Evolutionary conservation across 2,888 invertebrate genomes (phyloP).

Genomic region (Caenorhabditis sinica): DNA sequence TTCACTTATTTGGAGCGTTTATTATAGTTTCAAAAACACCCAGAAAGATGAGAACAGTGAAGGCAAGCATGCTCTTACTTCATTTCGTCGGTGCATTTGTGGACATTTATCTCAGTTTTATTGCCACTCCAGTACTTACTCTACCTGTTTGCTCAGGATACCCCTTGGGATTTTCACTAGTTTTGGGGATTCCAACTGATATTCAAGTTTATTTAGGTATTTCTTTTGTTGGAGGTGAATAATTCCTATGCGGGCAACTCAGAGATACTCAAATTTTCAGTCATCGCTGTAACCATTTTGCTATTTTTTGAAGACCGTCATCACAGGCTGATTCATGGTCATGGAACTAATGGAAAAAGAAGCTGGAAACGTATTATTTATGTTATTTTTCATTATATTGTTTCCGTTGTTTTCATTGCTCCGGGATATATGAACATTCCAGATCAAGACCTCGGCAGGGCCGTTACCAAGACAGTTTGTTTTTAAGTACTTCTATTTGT

Average conservation of each 20-base stretch:
- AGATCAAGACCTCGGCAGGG: constrained; percentile 20
- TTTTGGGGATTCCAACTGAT: constrained; percentile 42
- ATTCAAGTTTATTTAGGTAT: constrained; percentile 48
- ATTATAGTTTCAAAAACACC: constrained; percentile 42
- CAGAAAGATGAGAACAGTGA: constrained; percentile 46
- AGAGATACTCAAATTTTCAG: constrained; percentile 2
- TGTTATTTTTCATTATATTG: constrained; percentile 22
- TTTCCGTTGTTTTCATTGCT: constrained; percentile 36
- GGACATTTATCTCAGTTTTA: constrained; percentile 45
- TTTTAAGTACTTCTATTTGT: neutral
- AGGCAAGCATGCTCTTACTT: constrained; percentile 35
- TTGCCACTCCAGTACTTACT: constrained; percentile 48
- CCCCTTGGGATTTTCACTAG: constrained; percentile 27
- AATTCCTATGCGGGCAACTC: neutral
- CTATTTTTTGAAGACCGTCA: constrained; percentile 51
- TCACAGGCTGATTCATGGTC: constrained; percentile 22
- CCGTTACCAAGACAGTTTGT: constrained; percentile 1
- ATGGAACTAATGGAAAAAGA: constrained; percentile 32
- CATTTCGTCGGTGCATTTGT: constrained; percentile 52
- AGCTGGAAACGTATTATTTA: constrained; percentile 33
- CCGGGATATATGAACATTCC: constrained; percentile 51
- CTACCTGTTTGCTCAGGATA: constrained; percentile 53
- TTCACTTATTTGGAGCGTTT: constrained; percentile 43
- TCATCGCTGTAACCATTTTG: constrained; percentile 40
- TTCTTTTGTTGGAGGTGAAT: constrained; percentile 47